Conservation (phyloP, 2,888 invertebrate genomes). For the Tiliacea aurago region DNA sequence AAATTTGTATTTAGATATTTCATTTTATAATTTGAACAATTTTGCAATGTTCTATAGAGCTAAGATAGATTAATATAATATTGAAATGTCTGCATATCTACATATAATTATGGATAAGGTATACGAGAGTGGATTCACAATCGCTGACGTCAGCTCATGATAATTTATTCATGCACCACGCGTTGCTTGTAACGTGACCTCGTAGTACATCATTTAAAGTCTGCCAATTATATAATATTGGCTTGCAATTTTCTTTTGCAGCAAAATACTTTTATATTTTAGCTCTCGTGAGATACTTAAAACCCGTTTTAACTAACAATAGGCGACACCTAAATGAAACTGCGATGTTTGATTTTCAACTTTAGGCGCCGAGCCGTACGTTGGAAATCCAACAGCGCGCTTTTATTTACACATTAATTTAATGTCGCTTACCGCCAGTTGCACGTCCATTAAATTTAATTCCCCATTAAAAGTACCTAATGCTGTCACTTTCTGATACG, state of each 20-base stretch:
- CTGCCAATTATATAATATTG: neutral
- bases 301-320: neutral
- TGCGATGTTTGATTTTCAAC: no score
- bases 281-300: neutral
- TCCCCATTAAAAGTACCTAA: no score
- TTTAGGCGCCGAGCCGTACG: neutral
- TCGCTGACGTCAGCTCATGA: constrained; percentile 12
- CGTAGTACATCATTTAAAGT: neutral
- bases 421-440: no score
- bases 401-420: neutral
- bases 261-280: neutral
- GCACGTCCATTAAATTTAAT: no score
- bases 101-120: neutral
- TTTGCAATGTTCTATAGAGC: neutral
- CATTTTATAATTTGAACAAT: neutral
- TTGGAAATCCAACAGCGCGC: neutral
- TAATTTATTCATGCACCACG: constrained; percentile 14
- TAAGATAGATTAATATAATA: neutral
- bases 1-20: neutral
- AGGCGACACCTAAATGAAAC: neutral
- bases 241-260: neutral
- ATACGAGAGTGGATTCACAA: constrained; percentile 1
- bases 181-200: constrained; percentile 19
- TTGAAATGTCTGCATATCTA: neutral
- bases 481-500: no score